Evolutionary conservation across 2,797 vertebrate genomes (phyloP).

Genomic region (Syngnathus rostellatus): DNA sequence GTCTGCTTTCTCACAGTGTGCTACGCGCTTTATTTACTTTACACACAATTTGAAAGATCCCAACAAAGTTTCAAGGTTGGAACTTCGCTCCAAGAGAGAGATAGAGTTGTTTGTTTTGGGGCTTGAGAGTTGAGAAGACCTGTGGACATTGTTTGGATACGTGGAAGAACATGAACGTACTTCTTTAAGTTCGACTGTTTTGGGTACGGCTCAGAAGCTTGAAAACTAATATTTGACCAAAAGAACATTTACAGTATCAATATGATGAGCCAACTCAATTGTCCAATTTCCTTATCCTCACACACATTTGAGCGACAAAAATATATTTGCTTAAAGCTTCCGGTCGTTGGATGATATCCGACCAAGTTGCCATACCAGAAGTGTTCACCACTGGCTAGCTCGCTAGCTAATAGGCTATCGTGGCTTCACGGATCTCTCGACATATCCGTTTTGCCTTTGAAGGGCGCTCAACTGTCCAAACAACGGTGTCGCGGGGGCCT

Average conservation of each 20-base stretch:
- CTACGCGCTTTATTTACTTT: slow-evolving; percentile 38
- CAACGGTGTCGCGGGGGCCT: slow-evolving; percentile 13
- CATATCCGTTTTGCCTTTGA: slow-evolving; percentile 1
- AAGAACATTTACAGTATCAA: not conserved
- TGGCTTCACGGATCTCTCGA: not conserved
- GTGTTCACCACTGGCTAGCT: no score
- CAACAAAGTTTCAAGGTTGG: slow-evolving; percentile 29
- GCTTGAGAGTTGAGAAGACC: not conserved
- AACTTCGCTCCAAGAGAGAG: not conserved
- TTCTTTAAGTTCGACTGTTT: no score
- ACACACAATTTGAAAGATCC: slow-evolving; percentile 19
- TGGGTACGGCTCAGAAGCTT: not conserved
- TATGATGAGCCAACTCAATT: not conserved
- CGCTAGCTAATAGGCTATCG: no score
- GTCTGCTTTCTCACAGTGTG: slow-evolving; percentile 19
- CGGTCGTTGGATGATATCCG: no score
- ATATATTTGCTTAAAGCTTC: no score
- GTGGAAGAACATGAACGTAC: not conserved
- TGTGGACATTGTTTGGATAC: not conserved
- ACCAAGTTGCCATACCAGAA: no score
- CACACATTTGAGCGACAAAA: no score
- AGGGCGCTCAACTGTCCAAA: slow-evolving; percentile 37
- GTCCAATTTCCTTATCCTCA: not conserved
- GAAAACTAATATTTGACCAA: not conserved
- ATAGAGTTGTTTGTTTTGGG: not conserved